phyloP scores from a whole-genome alignment of 2,888 invertebrate species.

The Litoditis marina region DNA sequence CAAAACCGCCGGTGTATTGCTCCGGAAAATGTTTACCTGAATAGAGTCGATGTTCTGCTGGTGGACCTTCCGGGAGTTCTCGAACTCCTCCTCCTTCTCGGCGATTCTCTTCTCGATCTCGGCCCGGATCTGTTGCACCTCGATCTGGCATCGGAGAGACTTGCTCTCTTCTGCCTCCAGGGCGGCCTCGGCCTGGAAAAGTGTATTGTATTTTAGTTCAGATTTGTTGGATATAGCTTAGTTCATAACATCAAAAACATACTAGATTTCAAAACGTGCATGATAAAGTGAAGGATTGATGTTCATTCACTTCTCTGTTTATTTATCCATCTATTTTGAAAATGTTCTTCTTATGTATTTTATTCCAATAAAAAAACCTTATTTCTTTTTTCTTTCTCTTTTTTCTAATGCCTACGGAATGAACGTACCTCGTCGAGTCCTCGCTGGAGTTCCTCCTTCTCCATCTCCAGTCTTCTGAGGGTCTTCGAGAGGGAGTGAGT shows the following conservation, averaged over 20 bases:
- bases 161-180: slow-evolving; percentile 99
- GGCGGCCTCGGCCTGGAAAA: slow-evolving; percentile 78
- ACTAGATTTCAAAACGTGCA: no score
- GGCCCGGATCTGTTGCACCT: slow-evolving; percentile 95
- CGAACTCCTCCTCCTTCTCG: slow-evolving; percentile 99
- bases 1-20: neutral
- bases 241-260: no score
- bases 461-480: slow-evolving; percentile 94
- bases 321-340: neutral
- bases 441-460: slow-evolving; percentile 95
- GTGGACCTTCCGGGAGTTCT: slow-evolving; percentile 80
- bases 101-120: slow-evolving; percentile 99
- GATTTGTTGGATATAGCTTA: no score
- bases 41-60: slow-evolving; percentile 98
- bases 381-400: no score
- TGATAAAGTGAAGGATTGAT: no score
- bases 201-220: no score
- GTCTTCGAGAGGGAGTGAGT: slow-evolving; percentile 99
- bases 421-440: slow-evolving; percentile 75
- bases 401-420: no score
- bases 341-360: slow-evolving; percentile 64
- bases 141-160: slow-evolving; percentile 68
- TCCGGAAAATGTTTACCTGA: slow-evolving; percentile 69
- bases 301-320: no score
- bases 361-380: no score